Evolutionary conservation across 2,797 vertebrate genomes (phyloP), one percentile per base, ranked within the genome.

Genomic region (Monodelphis domestica): DNA sequence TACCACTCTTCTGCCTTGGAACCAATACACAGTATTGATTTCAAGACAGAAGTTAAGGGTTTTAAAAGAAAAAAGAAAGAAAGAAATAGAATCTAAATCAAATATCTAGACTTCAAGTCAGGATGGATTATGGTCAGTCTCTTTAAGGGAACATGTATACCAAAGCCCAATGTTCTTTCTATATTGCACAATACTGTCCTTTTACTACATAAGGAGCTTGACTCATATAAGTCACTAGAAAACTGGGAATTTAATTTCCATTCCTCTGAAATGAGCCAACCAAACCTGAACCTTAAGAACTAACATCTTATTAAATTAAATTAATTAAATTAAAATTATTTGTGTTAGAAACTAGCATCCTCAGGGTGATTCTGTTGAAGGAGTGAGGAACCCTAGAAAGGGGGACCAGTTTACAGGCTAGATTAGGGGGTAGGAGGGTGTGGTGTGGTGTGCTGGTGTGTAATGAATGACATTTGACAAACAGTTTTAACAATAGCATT

Each of bases 301-400:
- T 63, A 57, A 78, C 94, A 91, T 91, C 55, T 89, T n/a, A n/a
- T n/a, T n/a, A n/a, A n/a, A n/a, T n/a, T n/a, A n/a, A n/a, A n/a
- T n/a, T n/a, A n/a, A n/a, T n/a, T 93, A 88, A 88, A 90, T 33
- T 88, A 55, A 88, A 88, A 90, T 54, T 55, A 56, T 63, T 89
- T 78, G 30, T n/a, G n/a, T 0, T 9, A 91, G 55, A 70, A 78
- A 91, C 38, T 52, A 52, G 45, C 59, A 54, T 59, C 54, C 89
- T 93, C 0, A 53, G 55, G 4, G 52, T 93, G 11, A 55, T 78
- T 89, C 15, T 63, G 45, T 90, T 52, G n/a, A 92, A 91, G 53
- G 11, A 91, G 88, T 89, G 33, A 87, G 54, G n/a, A 89, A 11
- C 24, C 90, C 52, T 57, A 53, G 54, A 50, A 78, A 53, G 0